Evolutionary conservation across 2,797 vertebrate genomes (phyloP).

Genomic region (Tarsius wallacei): DNA sequence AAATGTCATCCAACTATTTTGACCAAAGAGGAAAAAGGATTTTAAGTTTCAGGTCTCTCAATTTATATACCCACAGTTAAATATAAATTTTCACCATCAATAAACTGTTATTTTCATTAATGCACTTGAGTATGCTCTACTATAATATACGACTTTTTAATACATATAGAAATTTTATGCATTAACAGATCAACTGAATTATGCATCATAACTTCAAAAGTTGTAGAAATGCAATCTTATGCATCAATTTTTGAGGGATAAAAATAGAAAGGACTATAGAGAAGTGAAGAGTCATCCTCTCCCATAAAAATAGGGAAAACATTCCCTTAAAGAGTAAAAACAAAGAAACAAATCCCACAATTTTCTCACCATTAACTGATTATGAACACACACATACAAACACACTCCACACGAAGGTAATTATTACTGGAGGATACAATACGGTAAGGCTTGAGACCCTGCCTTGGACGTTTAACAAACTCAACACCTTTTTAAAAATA

Average conservation of each 20-base stretch:
- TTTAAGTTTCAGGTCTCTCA: not conserved
- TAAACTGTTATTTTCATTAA: not conserved
- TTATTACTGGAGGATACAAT: not conserved
- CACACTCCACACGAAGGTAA: rapidly evolving
- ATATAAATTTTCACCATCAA: not conserved
- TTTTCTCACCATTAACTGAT: not conserved
- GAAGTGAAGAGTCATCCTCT: not conserved
- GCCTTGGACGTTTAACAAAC: constrained; percentile 77
- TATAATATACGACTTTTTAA: not conserved
- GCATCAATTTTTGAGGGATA: not conserved
- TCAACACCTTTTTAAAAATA: constrained; percentile 79
- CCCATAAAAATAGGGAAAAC: not conserved
- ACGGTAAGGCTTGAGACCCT: not conserved
- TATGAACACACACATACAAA: not conserved
- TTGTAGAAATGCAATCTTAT: not conserved
- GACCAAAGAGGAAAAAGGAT: not conserved
- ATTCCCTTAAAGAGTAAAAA: not conserved
- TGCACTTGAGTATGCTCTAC: not conserved
- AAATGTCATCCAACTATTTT: not conserved
- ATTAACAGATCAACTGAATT: not conserved
- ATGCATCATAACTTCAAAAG: not conserved
- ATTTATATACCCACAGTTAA: not conserved
- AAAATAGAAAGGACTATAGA: not conserved
- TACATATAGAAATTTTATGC: not conserved
- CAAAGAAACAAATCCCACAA: not conserved